A percentile compares a stretch with the other conserved stretches of the same genome.
Evolutionary conservation across 2,113 vertebrate species (phyloP).

Genomic region (Plecturocebus donacophilus): DNA sequence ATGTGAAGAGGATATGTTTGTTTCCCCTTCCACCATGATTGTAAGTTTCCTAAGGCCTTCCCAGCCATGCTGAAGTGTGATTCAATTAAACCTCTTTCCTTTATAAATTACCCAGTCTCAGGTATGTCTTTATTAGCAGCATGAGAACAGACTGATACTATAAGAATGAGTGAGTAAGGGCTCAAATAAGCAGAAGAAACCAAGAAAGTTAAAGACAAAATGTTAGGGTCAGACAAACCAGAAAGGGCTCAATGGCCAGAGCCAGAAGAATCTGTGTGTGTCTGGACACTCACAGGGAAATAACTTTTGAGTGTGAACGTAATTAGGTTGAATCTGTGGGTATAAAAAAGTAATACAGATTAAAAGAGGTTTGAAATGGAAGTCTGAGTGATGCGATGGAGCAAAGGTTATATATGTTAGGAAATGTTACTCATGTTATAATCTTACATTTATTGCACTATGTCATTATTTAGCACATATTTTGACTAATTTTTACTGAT

Average conservation of each 20-base stretch:
- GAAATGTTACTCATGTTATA: neutral
- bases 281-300: neutral
- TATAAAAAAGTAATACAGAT: neutral
- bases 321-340: neutral
- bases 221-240: neutral
- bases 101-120: too few relatives aligned
- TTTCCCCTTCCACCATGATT: too few relatives aligned
- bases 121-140: too few relatives aligned
- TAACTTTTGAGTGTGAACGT: too few relatives aligned
- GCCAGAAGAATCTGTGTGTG: neutral
- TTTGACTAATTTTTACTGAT: neutral
- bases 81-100: too few relatives aligned
- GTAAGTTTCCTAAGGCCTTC: too few relatives aligned
- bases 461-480: neutral
- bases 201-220: neutral
- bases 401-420: neutral
- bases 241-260: neutral
- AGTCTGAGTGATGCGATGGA: neutral
- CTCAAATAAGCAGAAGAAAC: neutral
- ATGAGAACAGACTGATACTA: too few relatives aligned
- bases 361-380: neutral
- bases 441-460: neutral
- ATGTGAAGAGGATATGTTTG: too few relatives aligned
- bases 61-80: too few relatives aligned
- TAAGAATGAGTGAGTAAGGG: neutral